Evolutionary conservation across 1,140 invertebrate genomes (phyloP).

Genomic region (Orchestia grillus): DNA sequence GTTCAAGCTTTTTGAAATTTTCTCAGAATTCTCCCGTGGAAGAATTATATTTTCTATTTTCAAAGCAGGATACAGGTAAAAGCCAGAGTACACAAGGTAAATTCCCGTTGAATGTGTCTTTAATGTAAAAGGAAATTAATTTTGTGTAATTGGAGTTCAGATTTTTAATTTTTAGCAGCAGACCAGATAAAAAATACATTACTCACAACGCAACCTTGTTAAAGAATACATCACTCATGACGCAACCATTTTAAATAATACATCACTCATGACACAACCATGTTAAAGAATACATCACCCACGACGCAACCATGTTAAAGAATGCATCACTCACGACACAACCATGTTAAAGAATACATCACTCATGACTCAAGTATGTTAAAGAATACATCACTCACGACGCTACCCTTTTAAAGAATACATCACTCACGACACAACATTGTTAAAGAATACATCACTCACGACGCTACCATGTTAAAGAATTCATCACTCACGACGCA

Average conservation of each 20-base stretch:
- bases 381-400: too few relatives aligned
- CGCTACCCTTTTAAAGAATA: too few relatives aligned
- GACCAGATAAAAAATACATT: too few relatives aligned
- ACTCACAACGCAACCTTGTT: too few relatives aligned
- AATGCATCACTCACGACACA: too few relatives aligned
- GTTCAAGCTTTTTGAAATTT: background rate
- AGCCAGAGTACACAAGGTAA: background rate
- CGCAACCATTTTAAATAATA: too few relatives aligned
- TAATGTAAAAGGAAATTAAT: background rate
- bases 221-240: too few relatives aligned
- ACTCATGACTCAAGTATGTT: too few relatives aligned
- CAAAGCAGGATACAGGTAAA: background rate
- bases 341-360: too few relatives aligned
- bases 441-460: background rate
- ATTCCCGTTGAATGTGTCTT: background rate
- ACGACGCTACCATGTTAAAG: background rate
- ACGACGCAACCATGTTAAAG: background rate
- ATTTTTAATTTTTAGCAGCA: background rate
- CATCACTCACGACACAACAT: background rate
- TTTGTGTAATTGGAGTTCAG: background rate
- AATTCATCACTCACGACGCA: background rate
- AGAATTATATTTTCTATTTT: background rate
- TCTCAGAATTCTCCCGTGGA: background rate
- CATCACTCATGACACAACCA: too few relatives aligned
- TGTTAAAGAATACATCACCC: too few relatives aligned